A percentile compares a stretch with the other conserved stretches of the same genome.
Conservation (phyloP, 35 echinoderm and acorn worm genomes). For the Stichopus chloronotus region DNA sequence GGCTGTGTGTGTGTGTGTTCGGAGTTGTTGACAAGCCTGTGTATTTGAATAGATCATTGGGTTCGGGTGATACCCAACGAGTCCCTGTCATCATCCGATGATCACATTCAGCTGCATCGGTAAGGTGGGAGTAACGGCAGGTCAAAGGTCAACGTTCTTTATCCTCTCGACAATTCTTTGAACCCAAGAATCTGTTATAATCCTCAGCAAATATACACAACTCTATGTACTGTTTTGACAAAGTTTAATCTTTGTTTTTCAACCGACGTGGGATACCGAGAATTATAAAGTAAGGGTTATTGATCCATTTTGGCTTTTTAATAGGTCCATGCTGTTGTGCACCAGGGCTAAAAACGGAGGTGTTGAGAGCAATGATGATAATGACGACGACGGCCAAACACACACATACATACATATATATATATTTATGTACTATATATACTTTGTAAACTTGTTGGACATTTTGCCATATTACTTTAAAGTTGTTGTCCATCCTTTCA, state of each 20-base stretch:
- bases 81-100: slow-evolving; percentile 9
- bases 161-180: neutral
- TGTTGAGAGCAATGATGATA: neutral
- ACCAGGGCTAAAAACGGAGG: neutral
- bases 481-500: neutral
- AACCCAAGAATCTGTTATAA: neutral
- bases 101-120: slow-evolving; percentile 21
- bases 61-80: slow-evolving; percentile 28
- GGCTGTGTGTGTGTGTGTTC: slow-evolving; percentile 24
- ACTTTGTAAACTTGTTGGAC: neutral
- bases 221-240: neutral
- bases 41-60: slow-evolving; percentile 51
- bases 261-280: neutral
- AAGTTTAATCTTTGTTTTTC: slow-evolving; percentile 4
- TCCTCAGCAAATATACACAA: slow-evolving; percentile 13
- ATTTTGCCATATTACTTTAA: neutral
- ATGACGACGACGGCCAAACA: neutral
- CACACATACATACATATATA: neutral
- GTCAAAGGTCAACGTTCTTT: slow-evolving; percentile 5
- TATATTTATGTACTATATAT: neutral
- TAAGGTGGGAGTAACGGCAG: neutral
- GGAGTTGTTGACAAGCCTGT: slow-evolving; percentile 21
- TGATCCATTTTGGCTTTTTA: neutral
- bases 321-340: neutral
- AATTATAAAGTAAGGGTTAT: neutral